Base-by-base conservation (phyloP, 2,113 vertebrate genomes). In the Choloepus hoffmanni region DNA sequence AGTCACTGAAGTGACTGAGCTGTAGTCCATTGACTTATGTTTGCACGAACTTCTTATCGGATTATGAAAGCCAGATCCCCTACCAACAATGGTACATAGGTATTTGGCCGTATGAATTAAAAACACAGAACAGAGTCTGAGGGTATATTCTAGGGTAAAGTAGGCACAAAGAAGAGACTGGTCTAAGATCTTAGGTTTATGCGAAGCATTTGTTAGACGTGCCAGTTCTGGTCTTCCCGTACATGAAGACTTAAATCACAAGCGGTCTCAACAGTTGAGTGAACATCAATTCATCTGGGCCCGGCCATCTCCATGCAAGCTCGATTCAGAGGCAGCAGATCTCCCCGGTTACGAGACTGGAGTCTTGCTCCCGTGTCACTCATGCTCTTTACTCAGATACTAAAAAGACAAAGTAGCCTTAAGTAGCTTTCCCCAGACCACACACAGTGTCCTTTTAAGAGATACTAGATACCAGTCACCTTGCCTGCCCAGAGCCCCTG, bases 321-420 rank as follows among this genome's bases (percentile, higher is more conserved):
- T 21, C 21, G 26, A 83, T 36, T 6, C 1, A 9, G 3, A 19
- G n/a, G 4, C 12, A 4, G 45, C 50, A 50, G 58, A 9, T 30
- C 23, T 24, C 73, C 55, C 23, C 1, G 0, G 1, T 26, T 60
- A 62, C 1, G 26, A 45, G 77, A 33, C n/a, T 72, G 14, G 15
- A 70, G 30, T 1, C 18, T 62, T 50, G 12, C 48, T 60, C 24
- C 28, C 0, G 2, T 21, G 53, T 78, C 76, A 55, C 7, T 45
- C 12, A 7, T 7, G 55, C 40, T 58, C 55, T 68, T 62, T 43
- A 24, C 30, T 76, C 15, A 83, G 58, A 73, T 86, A 45, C 83
- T 74, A 92, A 90, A 92, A 26, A 67, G 78, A 89, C 36, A n/a
- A 82, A 89, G 58, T 89, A 83, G 68, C 23, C 58, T 67, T 67